Evolutionary conservation across 2,888 invertebrate species (phyloP), one percentile per base, ranked within the genome.

Genomic region (Meiosimyza platycephala): DNA sequence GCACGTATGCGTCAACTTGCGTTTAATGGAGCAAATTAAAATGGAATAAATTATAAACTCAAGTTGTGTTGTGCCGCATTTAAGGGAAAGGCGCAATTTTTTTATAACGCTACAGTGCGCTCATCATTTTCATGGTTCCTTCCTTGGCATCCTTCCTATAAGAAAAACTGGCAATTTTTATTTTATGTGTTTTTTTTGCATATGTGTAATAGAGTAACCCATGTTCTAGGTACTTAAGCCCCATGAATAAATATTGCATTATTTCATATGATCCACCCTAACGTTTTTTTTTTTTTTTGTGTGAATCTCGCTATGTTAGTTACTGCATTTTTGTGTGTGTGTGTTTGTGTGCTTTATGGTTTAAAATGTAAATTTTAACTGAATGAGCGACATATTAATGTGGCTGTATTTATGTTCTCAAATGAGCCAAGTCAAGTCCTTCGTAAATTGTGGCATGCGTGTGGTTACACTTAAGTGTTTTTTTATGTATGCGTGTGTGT

Each of bases 21-120:
- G 51, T 54, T 69, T 69, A 69, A 72, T 72, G 69, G 68, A 69
- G 72, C 72, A 64, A 59, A 68, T 72, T 72, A 72, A 72, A 64
- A 51, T 63, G 50, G 72, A 63, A 72, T 69, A 69, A 72, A 69
- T 64, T 69, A 69, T 69, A 64, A 68, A 55, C 57, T 66, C 52
- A 66, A 71, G 59, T 51, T 59, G 57, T 16, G 48, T n/a, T 16
- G 48, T n/a, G 22, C 55, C 50, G 47, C 57, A 15, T 15, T 28
- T 13, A 50, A 47, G 57, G 11, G 59, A 3, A 7, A 7, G 9
- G 51, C 28, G 28, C 51, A 15, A n/a, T 64, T 48, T 64, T 28
- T 51, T 22, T 57, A 18, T 57, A 18, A 57, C 13, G 18, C 40
- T 7, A 40, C 40, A 40, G 40, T 57, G 12, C 28, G 18, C 57